phyloP scores from a whole-genome alignment of 2,797 vertebrate genomes.

The Artibeus jamaicensis region DNA sequence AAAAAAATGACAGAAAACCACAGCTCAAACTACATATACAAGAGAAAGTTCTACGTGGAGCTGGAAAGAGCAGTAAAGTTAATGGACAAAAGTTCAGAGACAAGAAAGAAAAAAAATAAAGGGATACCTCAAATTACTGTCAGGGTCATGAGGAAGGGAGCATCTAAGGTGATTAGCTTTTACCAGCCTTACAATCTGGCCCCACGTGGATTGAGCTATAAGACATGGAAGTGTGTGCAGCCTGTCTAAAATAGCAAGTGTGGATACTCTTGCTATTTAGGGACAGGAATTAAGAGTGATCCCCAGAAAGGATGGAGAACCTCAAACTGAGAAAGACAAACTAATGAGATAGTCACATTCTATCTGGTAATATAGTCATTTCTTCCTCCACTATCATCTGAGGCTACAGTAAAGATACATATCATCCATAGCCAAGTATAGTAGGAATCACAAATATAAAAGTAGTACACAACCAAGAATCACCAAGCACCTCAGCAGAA shows the following conservation, averaged over 20 bases:
- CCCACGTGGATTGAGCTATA: background rate
- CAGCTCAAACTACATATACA: background rate
- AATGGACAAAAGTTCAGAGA: background rate
- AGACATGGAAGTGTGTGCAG: background rate
- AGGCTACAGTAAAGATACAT: background rate
- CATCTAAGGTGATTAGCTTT: background rate
- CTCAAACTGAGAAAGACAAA: background rate
- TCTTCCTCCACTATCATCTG: background rate
- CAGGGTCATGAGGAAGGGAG: background rate
- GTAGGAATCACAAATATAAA: background rate
- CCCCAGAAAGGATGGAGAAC: background rate
- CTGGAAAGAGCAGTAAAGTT: background rate
- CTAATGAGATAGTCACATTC: background rate
- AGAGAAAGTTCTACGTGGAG: background rate
- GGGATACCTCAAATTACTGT: background rate
- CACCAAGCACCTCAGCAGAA: background rate
- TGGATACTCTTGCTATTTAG: background rate
- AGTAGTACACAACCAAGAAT: background rate
- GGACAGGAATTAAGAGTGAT: background rate
- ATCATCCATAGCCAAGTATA: background rate
- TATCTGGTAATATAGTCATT: background rate
- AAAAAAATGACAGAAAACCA: background rate
- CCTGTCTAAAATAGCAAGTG: background rate
- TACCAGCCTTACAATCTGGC: background rate
- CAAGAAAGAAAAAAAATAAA: background rate